Conservation (phyloP, 2,888 invertebrate species). For the Perizoma flavofasciatum region DNA sequence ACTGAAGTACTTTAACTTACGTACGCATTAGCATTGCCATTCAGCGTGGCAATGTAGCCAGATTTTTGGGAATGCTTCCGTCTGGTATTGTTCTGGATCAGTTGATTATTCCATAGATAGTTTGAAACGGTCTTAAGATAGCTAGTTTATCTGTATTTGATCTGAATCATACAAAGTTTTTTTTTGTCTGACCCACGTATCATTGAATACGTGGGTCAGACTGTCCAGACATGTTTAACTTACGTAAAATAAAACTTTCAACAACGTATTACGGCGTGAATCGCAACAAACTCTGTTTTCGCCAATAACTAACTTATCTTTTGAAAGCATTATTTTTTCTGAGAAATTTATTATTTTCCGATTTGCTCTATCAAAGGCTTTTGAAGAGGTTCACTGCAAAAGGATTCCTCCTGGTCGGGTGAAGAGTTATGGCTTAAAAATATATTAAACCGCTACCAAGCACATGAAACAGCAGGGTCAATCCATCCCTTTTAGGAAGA, state of each 20-base stretch:
- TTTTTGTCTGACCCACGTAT: too few relatives aligned
- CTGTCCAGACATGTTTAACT: too few relatives aligned
- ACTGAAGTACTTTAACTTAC: too few relatives aligned
- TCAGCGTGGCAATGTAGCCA: too few relatives aligned
- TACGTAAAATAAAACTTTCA: not conserved
- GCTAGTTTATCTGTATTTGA: too few relatives aligned
- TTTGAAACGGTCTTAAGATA: too few relatives aligned
- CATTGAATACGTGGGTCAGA: too few relatives aligned
- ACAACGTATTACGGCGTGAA: conserved; percentile 2
- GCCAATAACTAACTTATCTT: conserved; percentile 28
- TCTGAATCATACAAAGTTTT: too few relatives aligned
- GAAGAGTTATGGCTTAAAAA: conserved; percentile 42
- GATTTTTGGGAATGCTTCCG: too few relatives aligned
- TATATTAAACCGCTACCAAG: conserved; percentile 35
- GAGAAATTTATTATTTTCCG: conserved; percentile 39
- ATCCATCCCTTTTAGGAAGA: not conserved
- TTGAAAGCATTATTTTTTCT: conserved; percentile 28
- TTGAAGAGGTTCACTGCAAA: conserved; percentile 38
- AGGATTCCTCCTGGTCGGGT: conserved; percentile 37
- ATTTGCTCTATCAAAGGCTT: conserved; percentile 38
- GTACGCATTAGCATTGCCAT: too few relatives aligned
- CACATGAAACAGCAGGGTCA: conserved; percentile 18
- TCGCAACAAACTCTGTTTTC: conserved; percentile 17
- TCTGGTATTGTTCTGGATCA: too few relatives aligned
- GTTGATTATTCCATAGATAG: too few relatives aligned